Evolutionary conservation across 2,113 vertebrate genomes (phyloP).

Genomic region (Parus major): DNA sequence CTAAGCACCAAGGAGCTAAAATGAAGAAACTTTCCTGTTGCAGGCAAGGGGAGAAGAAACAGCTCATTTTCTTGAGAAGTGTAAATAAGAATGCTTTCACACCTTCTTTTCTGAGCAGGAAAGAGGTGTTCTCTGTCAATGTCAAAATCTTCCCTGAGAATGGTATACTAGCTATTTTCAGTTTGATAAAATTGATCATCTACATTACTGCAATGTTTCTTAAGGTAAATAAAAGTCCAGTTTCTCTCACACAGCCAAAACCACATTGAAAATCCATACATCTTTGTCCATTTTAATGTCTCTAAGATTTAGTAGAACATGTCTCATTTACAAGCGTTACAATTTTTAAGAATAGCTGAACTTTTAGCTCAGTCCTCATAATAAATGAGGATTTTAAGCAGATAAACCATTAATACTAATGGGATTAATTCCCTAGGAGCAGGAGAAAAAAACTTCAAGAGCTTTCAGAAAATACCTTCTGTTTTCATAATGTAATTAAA

Average conservation of each 20-base stretch:
- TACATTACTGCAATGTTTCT: background rate
- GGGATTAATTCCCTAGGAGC: conserved; percentile 7
- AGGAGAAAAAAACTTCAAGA: background rate
- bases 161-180: background rate
- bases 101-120: background rate
- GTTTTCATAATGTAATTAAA: conserved; percentile 11
- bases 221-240: background rate
- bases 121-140: background rate
- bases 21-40: background rate
- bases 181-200: background rate
- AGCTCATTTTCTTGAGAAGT: background rate
- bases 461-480: background rate
- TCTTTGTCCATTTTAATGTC: background rate
- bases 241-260: background rate
- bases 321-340: background rate
- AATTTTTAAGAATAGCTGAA: conserved; percentile 6
- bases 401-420: conserved; percentile 32
- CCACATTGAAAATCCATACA: background rate
- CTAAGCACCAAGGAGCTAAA: background rate
- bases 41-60: background rate
- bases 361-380: background rate
- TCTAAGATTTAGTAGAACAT: background rate
- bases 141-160: background rate
- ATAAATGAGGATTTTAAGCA: background rate
- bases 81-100: background rate